A percentile compares a stretch with the other conserved stretches of the same genome.
phyloP scores from a whole-genome alignment of 2,113 vertebrate species.

The Apteryx owenii region DNA sequence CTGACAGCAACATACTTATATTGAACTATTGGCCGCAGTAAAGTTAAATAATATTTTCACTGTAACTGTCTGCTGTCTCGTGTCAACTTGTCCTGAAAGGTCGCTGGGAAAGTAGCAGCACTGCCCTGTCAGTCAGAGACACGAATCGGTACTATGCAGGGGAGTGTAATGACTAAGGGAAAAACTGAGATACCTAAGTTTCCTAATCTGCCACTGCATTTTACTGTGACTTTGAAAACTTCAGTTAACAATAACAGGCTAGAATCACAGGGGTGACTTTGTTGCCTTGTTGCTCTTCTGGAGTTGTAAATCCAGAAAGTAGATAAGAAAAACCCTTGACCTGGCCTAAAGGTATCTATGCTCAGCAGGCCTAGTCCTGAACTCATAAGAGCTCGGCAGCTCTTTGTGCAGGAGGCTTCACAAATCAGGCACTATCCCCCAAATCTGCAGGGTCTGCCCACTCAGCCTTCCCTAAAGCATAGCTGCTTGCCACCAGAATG shows the following conservation, averaged over 20 bases:
- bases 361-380: fast-evolving
- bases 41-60: not conserved
- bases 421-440: fast-evolving
- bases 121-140: not conserved
- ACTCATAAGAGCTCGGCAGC: not conserved
- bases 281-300: not conserved
- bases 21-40: not conserved
- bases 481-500: not conserved
- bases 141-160: not conserved
- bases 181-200: not conserved
- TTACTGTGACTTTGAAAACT: not conserved
- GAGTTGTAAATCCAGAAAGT: not conserved
- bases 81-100: not conserved
- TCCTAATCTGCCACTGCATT: not conserved
- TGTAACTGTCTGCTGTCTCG: not conserved
- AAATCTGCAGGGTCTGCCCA: fast-evolving
- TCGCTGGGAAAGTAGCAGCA: not conserved
- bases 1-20: not conserved
- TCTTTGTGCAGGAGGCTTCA: not conserved
- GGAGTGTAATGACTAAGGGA: not conserved
- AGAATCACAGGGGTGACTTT: not conserved
- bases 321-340: not conserved
- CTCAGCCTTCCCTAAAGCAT: not conserved
- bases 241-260: not conserved
- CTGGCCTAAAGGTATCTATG: not conserved